phyloP scores from a whole-genome alignment of 2,888 invertebrate genomes.

The Calliphora vomitoria region DNA sequence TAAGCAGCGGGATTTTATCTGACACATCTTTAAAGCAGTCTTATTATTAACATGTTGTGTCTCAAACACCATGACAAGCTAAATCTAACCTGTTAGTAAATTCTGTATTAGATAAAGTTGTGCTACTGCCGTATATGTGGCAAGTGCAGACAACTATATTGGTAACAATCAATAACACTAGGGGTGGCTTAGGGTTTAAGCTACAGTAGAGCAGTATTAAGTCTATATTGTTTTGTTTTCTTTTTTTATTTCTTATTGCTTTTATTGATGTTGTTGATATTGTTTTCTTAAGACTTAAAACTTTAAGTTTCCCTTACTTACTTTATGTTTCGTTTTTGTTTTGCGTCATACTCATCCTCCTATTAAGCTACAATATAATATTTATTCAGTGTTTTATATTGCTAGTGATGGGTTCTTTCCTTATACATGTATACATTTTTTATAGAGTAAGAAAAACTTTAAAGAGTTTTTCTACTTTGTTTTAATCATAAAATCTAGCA shows the following conservation, averaged over 20 bases:
- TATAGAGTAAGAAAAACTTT: background rate
- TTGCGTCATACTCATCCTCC: background rate
- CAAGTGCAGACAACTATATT: constrained; percentile 5
- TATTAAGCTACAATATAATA: background rate
- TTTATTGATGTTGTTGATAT: background rate
- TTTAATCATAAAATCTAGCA: background rate
- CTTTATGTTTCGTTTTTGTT: background rate
- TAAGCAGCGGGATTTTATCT: too few relatives aligned
- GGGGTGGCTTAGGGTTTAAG: background rate
- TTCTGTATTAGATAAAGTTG: too few relatives aligned
- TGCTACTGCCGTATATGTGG: background rate
- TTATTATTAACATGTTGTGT: too few relatives aligned
- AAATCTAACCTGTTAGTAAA: too few relatives aligned
- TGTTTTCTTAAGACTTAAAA: background rate
- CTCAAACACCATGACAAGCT: too few relatives aligned
- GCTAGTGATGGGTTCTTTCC: background rate
- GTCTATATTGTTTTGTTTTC: background rate
- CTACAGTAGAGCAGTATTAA: background rate
- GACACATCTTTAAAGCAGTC: too few relatives aligned
- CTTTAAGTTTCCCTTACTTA: background rate
- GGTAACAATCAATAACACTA: constrained; percentile 6
- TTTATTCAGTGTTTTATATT: background rate
- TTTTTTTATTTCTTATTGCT: background rate
- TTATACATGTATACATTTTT: background rate
- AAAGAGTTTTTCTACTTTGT: background rate